A percentile compares a stretch with the other conserved stretches of the same genome.
Evolutionary conservation across 2,113 vertebrate genomes (phyloP).

Genomic region (Ptyas mucosa): DNA sequence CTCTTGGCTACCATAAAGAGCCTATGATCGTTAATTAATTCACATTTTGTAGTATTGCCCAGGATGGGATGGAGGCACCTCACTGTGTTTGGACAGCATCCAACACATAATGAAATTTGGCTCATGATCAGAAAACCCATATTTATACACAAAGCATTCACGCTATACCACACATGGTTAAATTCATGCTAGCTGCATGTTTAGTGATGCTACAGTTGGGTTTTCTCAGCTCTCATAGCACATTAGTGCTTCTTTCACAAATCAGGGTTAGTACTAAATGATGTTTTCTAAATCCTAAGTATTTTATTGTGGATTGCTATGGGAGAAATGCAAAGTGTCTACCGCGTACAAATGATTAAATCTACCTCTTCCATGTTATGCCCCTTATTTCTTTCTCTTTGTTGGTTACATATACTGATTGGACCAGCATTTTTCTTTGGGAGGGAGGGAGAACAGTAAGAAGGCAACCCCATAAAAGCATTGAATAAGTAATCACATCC

Average conservation of each 20-base stretch:
- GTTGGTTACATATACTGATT: neutral
- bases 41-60: conserved; percentile 22
- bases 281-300: neutral
- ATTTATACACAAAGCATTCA: conserved; percentile 1
- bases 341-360: neutral
- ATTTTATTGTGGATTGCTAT: neutral
- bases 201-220: neutral
- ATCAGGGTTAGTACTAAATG: neutral
- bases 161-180: neutral
- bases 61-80: neutral
- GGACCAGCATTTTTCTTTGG: neutral
- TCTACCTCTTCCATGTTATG: neutral
- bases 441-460: neutral
- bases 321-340: neutral
- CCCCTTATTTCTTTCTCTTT: neutral
- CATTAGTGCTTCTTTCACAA: neutral
- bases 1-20: conserved; percentile 9
- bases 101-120: conserved; percentile 1
- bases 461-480: neutral
- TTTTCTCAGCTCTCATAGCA: neutral
- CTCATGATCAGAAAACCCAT: conserved; percentile 1
- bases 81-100: neutral
- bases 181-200: neutral
- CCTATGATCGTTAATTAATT: neutral
- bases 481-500: neutral